Base-by-base conservation (phyloP, 2,113 vertebrate species). In the Sakesphorus luctuosus region DNA sequence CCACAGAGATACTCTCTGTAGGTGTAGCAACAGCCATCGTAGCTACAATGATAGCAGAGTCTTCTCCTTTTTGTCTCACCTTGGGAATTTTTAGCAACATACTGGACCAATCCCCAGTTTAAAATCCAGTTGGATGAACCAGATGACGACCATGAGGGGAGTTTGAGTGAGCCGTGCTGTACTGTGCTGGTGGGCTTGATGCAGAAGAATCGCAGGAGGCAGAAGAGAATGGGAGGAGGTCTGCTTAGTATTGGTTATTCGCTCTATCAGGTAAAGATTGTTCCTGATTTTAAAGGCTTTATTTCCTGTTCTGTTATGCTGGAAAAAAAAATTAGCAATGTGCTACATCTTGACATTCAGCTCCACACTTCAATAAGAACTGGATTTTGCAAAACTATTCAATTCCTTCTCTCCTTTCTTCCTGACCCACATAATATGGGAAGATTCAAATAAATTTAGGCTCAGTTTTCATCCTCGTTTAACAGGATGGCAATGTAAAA, bases 21-120 rank as follows among this genome's bases (percentile, higher is more conserved):
- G 55, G 50, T 77, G 28, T 43, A 56, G 26, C 38, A 43, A 65
- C 65, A 94, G 21, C 29, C 20, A 61, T 38, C 35, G 68, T 52
- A 23, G 35, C 43, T 92, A 13, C 50, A 65, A 49, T 44, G 50
- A 65, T 63, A 93, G 19, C 29, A 89, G 78, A 84, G 21, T 61
- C 40, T 85, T 52, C 49, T 36, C 87, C 40, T 38, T 78, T 92
- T 67, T 74, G 20, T 81, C 72, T 92, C 15, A 9, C 24, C 8
- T 40, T 91, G 85, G 50, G 50, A 78, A 77, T 78, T 84, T 63
- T 53, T 84, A 98, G 98, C 93, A 9, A 98, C 98, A 1, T 99
- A 98, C 80, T 99, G 98, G 98, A 98, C 97, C 77, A 99, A 99
- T 63, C 98, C 98, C 19, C 98, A 98, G 97, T 99, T 99, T 95